Conservation (phyloP, 1,140 invertebrate species). For the Drosophila baimaii region DNA sequence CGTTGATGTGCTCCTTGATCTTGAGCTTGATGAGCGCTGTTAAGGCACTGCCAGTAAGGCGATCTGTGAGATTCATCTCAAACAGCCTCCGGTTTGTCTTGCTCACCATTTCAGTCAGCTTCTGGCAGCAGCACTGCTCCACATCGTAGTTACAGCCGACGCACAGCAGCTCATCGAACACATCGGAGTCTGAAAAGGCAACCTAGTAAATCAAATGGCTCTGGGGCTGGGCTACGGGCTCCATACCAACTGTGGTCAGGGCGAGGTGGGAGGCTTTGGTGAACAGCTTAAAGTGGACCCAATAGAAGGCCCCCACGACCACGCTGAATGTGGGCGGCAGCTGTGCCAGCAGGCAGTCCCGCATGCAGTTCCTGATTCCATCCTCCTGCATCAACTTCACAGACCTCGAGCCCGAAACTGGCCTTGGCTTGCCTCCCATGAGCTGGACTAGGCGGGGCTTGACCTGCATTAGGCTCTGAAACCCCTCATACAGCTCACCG, state of each 20-base stretch:
- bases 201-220: neutral
- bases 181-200: conserved; percentile 84
- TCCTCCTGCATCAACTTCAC: conserved; percentile 29
- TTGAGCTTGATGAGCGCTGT: conserved; percentile 92
- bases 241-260: conserved; percentile 51
- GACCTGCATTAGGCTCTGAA: conserved; percentile 41
- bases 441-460: conserved; percentile 41
- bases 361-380: conserved; percentile 77
- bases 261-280: conserved; percentile 85
- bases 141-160: conserved; percentile 89
- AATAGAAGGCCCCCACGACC: conserved; percentile 91
- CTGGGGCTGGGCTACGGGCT: neutral
- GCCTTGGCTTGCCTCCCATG: conserved; percentile 1
- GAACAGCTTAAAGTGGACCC: conserved; percentile 90
- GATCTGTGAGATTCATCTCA: conserved; percentile 91
- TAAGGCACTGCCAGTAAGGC: conserved; percentile 91
- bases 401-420: conserved; percentile 8
- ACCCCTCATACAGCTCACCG: conserved; percentile 55
- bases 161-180: conserved; percentile 87
- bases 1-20: conserved; percentile 92
- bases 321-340: conserved; percentile 88
- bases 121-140: conserved; percentile 90
- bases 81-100: conserved; percentile 90
- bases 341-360: conserved; percentile 89
- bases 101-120: conserved; percentile 91